phyloP scores from a whole-genome alignment of 1,140 invertebrate genomes.

The Periplaneta americana region DNA sequence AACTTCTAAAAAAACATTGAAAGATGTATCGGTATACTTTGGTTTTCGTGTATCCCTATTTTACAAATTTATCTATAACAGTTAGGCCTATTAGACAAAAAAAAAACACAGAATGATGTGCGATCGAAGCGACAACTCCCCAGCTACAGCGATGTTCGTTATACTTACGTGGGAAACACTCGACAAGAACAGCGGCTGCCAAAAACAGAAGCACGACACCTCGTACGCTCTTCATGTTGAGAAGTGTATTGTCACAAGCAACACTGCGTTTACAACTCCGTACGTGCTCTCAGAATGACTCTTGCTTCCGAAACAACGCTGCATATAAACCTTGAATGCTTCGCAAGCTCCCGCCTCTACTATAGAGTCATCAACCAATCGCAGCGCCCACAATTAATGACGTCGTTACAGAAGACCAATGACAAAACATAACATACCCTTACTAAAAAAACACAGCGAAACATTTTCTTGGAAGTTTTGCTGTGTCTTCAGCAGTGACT shows the following conservation, averaged over 20 bases:
- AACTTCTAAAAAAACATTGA: no score
- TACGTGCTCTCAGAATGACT: background rate
- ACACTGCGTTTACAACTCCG: background rate
- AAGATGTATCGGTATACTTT: no score
- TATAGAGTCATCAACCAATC: background rate
- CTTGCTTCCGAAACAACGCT: background rate
- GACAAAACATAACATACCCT: background rate
- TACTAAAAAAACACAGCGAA: background rate
- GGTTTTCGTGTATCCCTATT: no score
- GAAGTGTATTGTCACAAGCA: background rate
- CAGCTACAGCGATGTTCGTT: no score
- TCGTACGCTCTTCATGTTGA: background rate
- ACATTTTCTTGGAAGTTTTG: background rate
- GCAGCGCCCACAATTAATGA: background rate
- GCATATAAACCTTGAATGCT: background rate
- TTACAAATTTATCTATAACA: no score
- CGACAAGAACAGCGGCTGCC: background rate
- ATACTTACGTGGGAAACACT: background rate
- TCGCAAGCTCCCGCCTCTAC: background rate
- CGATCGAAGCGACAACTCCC: no score
- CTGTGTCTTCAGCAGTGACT: background rate
- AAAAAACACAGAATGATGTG: no score
- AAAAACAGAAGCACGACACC: background rate
- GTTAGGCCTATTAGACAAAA: no score
- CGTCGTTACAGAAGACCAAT: background rate